Conservation (phyloP, 2,797 vertebrate species). For the Amphiprion clarkii region DNA sequence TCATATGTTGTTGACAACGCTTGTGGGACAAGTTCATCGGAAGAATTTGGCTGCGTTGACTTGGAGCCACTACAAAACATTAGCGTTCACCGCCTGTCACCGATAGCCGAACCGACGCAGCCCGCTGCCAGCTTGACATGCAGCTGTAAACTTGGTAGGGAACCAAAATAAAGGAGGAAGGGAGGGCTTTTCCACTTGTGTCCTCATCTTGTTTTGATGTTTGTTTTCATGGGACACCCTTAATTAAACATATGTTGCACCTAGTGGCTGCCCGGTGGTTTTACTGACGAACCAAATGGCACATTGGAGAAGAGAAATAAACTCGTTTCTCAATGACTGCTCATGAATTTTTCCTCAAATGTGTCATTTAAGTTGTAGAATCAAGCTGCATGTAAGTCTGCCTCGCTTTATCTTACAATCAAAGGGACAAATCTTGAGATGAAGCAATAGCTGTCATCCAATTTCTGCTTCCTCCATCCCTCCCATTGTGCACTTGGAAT, state of each 20-base stretch:
- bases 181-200: slow-evolving; percentile 35
- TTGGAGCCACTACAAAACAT: slow-evolving; percentile 67
- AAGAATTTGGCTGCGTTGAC: slow-evolving; percentile 66
- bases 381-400: slow-evolving; percentile 23
- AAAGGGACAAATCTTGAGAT: slow-evolving; percentile 24
- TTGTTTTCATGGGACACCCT: slow-evolving; percentile 53
- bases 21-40: slow-evolving; percentile 64
- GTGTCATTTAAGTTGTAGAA: slow-evolving; percentile 5
- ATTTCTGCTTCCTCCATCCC: slow-evolving; percentile 50
- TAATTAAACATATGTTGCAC: slow-evolving; percentile 43
- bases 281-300: not conserved
- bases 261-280: not conserved
- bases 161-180: slow-evolving; percentile 47
- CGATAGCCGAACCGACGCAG: slow-evolving; percentile 40
- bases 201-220: slow-evolving; percentile 44
- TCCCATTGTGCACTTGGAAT: slow-evolving; percentile 63
- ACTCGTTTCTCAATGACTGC: not conserved
- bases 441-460: slow-evolving; percentile 16
- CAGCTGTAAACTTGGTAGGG: slow-evolving; percentile 66
- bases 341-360: not conserved
- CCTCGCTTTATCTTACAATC: slow-evolving; percentile 29
- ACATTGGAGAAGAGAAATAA: slow-evolving; percentile 1
- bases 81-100: slow-evolving; percentile 57
- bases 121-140: slow-evolving; percentile 64
- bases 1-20: slow-evolving; percentile 68